Evolutionary conservation across 1,140 invertebrate genomes (phyloP).

Genomic region (Drosophila mauritiana): DNA sequence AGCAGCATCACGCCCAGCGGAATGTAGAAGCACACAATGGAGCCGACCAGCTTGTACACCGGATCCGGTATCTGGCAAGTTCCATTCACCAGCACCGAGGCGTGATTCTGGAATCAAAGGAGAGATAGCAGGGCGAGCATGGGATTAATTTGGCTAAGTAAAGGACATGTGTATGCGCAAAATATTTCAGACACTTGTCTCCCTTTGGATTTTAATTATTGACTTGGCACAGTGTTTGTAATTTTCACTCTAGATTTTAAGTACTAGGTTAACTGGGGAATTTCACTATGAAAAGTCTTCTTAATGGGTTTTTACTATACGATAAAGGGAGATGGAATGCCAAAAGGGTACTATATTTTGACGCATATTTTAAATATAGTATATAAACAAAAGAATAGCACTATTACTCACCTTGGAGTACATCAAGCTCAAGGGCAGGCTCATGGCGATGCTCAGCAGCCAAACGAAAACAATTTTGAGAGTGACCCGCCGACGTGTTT

Average conservation of each 20-base stretch:
- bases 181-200: not conserved
- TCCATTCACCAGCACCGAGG: slow-evolving; percentile 91
- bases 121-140: slow-evolving; percentile 5
- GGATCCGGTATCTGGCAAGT: slow-evolving; percentile 94
- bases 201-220: not conserved
- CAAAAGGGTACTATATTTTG: too few relatives aligned
- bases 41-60: slow-evolving; percentile 95
- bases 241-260: not conserved
- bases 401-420: slow-evolving; percentile 90
- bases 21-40: slow-evolving; percentile 97
- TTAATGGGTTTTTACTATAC: too few relatives aligned
- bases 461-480: slow-evolving; percentile 96
- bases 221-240: not conserved
- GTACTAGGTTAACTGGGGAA: not conserved
- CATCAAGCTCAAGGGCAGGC: slow-evolving; percentile 93
- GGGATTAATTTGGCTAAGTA: slow-evolving; percentile 18
- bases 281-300: too few relatives aligned
- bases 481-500: slow-evolving; percentile 93
- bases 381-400: too few relatives aligned
- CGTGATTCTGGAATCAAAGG: slow-evolving; percentile 88
- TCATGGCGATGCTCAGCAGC: slow-evolving; percentile 95
- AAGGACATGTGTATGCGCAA: not conserved
- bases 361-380: too few relatives aligned
- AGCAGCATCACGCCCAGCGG: slow-evolving; percentile 97
- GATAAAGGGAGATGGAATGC: too few relatives aligned